Base-by-base conservation (phyloP, 2,113 vertebrate genomes). In the Hydropotes inermis region DNA sequence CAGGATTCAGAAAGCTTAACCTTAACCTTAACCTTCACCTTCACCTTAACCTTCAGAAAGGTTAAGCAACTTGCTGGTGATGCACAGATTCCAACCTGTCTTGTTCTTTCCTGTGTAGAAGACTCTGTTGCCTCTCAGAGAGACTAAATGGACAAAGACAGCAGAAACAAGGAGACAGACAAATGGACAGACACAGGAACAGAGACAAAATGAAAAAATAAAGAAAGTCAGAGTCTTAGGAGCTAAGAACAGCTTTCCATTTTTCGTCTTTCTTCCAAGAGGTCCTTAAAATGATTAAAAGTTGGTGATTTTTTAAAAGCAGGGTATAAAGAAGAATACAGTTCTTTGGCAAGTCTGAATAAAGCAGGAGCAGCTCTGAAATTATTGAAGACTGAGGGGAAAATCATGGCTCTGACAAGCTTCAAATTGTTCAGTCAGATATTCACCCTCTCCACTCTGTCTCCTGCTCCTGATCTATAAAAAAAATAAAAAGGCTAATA, bases 221-320 rank as follows among this genome's bases (percentile, higher is more conserved):
- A 9, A 67, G 52, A 36, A 91, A 96, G 30, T 36, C 43, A 55
- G 45, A 61, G n/a, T 23, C 50, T 61, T 74, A 23, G 25, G 82
- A 83, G 28, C 78, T 60, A 95, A 91, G 33, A 94, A 28, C 19
- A 36, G 17, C 15, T 81, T 92, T 82, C 43, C n/a, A 82, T 76
- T 45, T 93, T 93, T 88, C 39, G 93, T 93, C 64, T 83, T 76
- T 81, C 79, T 82, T 91, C 13, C 13, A 67, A 74, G 82, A 96
- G 54, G 39, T 88, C 57, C 64, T 96, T 92, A 82, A 85, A 50
- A 78, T 97, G 67, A 95, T 86, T 23, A 96, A 55, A 95, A 83
- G 60, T 67, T 86, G 54, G 67, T 96, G 30, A 94, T 67, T 95
- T 95, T 92, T 89, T 85, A 55, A 39, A 91, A 30, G 43, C 82